phyloP scores from a whole-genome alignment of 2,888 invertebrate genomes.

The Caenorhabditis sulstoni region DNA sequence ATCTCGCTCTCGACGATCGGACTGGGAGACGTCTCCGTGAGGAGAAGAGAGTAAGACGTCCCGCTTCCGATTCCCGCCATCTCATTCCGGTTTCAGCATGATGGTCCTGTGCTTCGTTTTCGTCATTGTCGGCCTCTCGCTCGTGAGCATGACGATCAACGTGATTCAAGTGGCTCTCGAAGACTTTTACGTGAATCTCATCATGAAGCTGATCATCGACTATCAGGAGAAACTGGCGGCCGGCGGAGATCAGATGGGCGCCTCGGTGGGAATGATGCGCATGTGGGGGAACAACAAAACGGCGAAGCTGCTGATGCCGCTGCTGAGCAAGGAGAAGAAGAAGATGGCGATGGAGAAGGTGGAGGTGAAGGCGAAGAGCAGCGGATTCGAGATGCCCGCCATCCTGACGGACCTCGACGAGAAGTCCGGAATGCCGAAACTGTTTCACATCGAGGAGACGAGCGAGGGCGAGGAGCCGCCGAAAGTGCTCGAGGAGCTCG shows the following conservation, averaged over 20 bases:
- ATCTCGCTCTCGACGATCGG: constrained; percentile 81
- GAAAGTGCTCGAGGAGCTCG: constrained; percentile 69
- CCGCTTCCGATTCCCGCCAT: no score
- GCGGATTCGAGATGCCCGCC: constrained; percentile 77
- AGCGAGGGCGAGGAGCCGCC: constrained; percentile 63
- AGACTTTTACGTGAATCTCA: constrained; percentile 77
- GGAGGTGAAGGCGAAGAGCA: constrained; percentile 79
- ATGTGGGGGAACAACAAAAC: constrained; percentile 78
- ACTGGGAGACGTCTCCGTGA: constrained; percentile 77
- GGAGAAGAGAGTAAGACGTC: constrained; percentile 77
- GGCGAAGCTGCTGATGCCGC: constrained; percentile 79
- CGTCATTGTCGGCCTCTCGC: constrained; percentile 82
- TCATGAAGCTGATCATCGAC: constrained; percentile 79
- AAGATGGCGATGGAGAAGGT: constrained; percentile 78
- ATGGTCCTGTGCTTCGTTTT: constrained; percentile 81
- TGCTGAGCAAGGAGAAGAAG: constrained; percentile 76
- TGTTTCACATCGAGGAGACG: constrained; percentile 71
- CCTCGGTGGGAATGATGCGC: constrained; percentile 80
- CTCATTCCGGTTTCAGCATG: constrained; percentile 65
- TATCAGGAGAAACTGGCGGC: constrained; percentile 79
- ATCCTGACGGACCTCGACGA: constrained; percentile 78
- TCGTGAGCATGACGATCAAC: constrained; percentile 82
- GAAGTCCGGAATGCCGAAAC: constrained; percentile 76
- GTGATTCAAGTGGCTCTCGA: constrained; percentile 81
- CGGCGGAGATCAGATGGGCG: constrained; percentile 72